Conservation (phyloP, 2,888 invertebrate species). For the Dasysyrphus tricinctus region DNA sequence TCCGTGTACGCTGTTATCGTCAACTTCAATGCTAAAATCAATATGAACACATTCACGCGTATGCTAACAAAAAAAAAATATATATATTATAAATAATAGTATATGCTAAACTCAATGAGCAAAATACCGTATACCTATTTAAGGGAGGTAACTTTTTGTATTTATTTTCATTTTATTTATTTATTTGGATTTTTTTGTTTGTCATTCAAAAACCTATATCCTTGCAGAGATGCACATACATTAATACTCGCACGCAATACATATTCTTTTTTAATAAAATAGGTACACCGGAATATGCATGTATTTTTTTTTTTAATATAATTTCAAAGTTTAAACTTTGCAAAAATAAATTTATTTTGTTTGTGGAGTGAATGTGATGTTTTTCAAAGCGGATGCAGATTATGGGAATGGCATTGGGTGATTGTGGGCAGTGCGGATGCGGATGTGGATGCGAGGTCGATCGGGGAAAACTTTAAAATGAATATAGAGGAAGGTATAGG, state of each 20-base stretch:
- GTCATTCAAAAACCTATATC: constrained; percentile 44
- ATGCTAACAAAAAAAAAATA: not conserved
- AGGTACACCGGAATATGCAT: constrained; percentile 59
- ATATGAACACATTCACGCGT: constrained; percentile 69
- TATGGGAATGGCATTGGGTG: not conserved
- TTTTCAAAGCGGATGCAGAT: constrained; percentile 24
- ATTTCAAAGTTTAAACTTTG: constrained; percentile 66
- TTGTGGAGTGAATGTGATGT: constrained; percentile 31
- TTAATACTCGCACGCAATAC: constrained; percentile 3
- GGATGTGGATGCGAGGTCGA: constrained; percentile 17
- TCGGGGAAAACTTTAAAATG: constrained; percentile 7
- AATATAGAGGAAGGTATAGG: not conserved
- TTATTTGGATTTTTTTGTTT: constrained; percentile 19
- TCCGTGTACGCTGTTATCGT: constrained; percentile 51
- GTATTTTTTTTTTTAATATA: constrained; percentile 64
- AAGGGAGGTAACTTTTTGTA: constrained; percentile 63
- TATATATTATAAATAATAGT: constrained; percentile 52
- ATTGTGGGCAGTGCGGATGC: constrained; percentile 1
- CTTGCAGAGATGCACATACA: constrained; percentile 27
- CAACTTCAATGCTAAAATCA: constrained; percentile 74
- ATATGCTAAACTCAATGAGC: constrained; percentile 73
- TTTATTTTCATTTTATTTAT: constrained; percentile 46
- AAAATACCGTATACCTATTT: constrained; percentile 70
- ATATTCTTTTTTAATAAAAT: constrained; percentile 58
- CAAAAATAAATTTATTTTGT: constrained; percentile 66